Percentiles rank a stretch among this genome's conserved stretches.
These are phyloP conservation scores for Willisornis vidua DNA, from an alignment of 2,113 vertebrate genomes.

Conservation along the genomic window DNA sequence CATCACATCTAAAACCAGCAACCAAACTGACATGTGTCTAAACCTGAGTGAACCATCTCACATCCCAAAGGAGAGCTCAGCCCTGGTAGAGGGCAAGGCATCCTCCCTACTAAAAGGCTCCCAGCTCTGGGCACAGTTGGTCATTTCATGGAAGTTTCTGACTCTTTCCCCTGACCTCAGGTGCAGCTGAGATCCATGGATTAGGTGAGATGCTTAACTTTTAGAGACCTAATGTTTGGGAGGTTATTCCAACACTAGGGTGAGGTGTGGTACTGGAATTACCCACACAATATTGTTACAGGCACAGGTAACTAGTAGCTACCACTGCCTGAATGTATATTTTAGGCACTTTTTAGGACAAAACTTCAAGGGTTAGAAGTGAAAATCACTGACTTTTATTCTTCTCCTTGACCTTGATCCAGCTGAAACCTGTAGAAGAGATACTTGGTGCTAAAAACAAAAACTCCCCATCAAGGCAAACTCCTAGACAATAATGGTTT, in stretches of 20 bases:
- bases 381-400: background rate
- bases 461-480: background rate
- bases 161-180: background rate
- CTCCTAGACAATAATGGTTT: background rate
- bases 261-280: background rate
- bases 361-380: background rate
- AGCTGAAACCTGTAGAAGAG: background rate
- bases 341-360: background rate
- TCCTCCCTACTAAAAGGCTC: background rate
- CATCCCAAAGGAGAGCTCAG: background rate
- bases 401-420: background rate
- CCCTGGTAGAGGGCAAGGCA: background rate
- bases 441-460: background rate
- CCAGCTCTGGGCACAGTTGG: fast-evolving
- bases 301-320: background rate
- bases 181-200: background rate
- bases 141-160: background rate
- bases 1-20: background rate
- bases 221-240: background rate
- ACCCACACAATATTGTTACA: background rate
- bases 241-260: background rate
- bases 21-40: background rate
- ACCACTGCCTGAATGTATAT: background rate
- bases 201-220: background rate
- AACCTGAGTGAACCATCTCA: background rate